Percentiles rank a stretch among this genome's conserved stretches.
Conservation (phyloP, 2,113 vertebrate species). For the Origma solitaria region DNA sequence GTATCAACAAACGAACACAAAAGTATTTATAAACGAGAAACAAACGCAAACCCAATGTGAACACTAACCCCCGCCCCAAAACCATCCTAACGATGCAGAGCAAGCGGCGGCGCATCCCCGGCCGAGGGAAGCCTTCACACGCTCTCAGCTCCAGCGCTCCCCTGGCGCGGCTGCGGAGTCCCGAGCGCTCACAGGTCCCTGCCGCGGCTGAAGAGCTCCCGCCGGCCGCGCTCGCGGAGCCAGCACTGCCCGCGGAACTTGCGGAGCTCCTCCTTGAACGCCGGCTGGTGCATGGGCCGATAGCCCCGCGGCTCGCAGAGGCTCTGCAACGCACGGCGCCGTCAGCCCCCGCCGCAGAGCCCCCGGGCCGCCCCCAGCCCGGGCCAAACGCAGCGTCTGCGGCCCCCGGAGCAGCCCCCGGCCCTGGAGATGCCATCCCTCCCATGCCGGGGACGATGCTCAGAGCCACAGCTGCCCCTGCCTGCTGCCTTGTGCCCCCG, state of each 20-base stretch:
- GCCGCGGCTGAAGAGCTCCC: too few relatives aligned
- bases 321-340: slow-evolving; percentile 27
- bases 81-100: fast-evolving
- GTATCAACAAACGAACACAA: not conserved
- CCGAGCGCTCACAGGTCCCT: not conserved
- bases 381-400: not conserved
- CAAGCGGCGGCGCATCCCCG: too few relatives aligned
- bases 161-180: too few relatives aligned
- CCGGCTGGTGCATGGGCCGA: slow-evolving; percentile 87
- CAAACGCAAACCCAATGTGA: not conserved
- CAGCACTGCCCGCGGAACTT: slow-evolving; percentile 84
- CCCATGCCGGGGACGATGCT: not conserved
- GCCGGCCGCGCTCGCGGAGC: slow-evolving; percentile 55
- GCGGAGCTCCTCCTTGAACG: slow-evolving; percentile 85
- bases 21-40: not conserved
- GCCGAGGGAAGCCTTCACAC: not conserved
- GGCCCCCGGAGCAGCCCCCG: not conserved
- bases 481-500: fast-evolving
- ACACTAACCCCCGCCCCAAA: not conserved
- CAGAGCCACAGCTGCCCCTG: not conserved
- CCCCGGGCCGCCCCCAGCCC: too few relatives aligned
- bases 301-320: slow-evolving; percentile 88
- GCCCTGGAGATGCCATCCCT: too few relatives aligned
- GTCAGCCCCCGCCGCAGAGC: not conserved
- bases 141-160: fast-evolving